Evolutionary conservation across 2,113 vertebrate species (phyloP).

Genomic region (Bucco capensis): DNA sequence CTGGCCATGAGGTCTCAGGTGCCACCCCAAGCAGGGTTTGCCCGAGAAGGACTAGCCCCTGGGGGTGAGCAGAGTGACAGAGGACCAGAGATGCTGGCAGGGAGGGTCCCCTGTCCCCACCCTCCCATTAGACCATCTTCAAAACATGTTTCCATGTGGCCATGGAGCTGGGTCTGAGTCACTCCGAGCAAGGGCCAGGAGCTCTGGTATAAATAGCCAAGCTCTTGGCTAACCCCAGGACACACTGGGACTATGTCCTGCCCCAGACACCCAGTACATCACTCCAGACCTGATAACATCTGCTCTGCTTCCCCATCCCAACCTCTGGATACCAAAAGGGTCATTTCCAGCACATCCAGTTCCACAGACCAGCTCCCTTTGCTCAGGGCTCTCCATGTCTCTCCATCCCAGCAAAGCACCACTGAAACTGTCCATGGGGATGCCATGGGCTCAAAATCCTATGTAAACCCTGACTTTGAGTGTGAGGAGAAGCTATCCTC

Average conservation of each 20-base stretch:
- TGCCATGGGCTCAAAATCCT: fast-evolving
- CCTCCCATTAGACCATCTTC: constrained; percentile 6
- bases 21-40: fast-evolving
- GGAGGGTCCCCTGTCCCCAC: background rate
- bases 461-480: fast-evolving
- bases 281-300: background rate
- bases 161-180: background rate
- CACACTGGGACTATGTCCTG: background rate
- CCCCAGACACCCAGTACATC: background rate
- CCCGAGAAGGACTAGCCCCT: background rate
- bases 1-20: fast-evolving
- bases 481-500: fast-evolving
- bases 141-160: constrained; percentile 10
- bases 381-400: background rate
- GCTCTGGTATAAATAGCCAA: background rate
- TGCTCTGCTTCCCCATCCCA: background rate
- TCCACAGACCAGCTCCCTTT: background rate
- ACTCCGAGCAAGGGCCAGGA: background rate
- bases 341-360: background rate
- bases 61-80: background rate
- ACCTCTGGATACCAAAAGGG: fast-evolving
- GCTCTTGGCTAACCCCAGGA: background rate
- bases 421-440: background rate
- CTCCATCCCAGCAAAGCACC: background rate
- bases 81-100: background rate